Evolutionary conservation across 2,888 invertebrate species (phyloP).

Genomic region (Nyleta sp.): DNA sequence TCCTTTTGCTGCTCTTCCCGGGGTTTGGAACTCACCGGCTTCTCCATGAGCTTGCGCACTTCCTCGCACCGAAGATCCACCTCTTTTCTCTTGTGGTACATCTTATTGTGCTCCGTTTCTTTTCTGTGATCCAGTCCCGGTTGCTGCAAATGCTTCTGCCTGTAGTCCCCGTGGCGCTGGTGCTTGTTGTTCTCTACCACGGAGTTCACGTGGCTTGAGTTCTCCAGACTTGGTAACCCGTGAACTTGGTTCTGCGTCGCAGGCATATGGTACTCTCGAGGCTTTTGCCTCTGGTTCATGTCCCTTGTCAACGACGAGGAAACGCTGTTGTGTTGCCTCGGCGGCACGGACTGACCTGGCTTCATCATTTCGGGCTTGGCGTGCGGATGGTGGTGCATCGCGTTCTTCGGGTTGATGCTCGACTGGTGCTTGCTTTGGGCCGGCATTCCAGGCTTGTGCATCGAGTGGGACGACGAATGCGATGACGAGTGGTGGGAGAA

Average conservation of each 20-base stretch:
- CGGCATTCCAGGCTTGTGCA: slow-evolving; percentile 73
- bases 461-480: slow-evolving; percentile 57
- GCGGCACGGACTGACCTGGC: slow-evolving; percentile 15
- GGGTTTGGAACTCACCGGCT: slow-evolving; percentile 75
- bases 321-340: slow-evolving; percentile 45
- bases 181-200: slow-evolving; percentile 71
- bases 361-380: slow-evolving; percentile 25
- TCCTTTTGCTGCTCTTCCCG: slow-evolving; percentile 73
- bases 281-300: slow-evolving; percentile 71
- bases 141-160: slow-evolving; percentile 70
- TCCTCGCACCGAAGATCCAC: slow-evolving; percentile 77
- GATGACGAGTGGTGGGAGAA: slow-evolving; percentile 47
- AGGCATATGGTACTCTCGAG: slow-evolving; percentile 71
- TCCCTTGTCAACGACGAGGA: slow-evolving; percentile 67
- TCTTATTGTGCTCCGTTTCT: slow-evolving; percentile 72
- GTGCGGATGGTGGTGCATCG: slow-evolving; percentile 28
- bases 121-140: slow-evolving; percentile 68
- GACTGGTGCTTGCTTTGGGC: slow-evolving; percentile 77
- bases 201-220: slow-evolving; percentile 20
- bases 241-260: slow-evolving; percentile 38
- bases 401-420: slow-evolving; percentile 68
- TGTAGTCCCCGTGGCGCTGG: slow-evolving; percentile 72
- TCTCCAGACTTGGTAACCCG: slow-evolving; percentile 40
- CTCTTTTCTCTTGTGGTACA: slow-evolving; percentile 73
- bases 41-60: slow-evolving; percentile 78